phyloP scores from a whole-genome alignment of 2,797 vertebrate genomes.

The Novumbra hubbsi region DNA sequence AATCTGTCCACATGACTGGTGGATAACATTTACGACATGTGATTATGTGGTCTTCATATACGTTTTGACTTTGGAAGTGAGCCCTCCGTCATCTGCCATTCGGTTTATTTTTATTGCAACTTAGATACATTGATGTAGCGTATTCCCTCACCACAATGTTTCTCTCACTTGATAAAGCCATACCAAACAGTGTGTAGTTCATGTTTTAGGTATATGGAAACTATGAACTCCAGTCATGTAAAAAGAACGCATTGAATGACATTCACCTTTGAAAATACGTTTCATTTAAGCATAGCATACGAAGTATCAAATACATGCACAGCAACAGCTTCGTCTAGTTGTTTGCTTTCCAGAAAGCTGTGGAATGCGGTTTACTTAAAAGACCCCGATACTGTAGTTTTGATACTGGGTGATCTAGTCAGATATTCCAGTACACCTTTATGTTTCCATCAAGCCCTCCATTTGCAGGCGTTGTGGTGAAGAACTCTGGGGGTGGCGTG shows the following conservation, averaged over 20 bases:
- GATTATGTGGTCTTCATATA: too few species aligned
- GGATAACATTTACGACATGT: background rate
- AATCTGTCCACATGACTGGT: background rate
- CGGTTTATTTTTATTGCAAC: background rate
- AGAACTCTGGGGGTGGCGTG: background rate
- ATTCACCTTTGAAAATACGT: background rate
- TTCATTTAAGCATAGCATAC: background rate
- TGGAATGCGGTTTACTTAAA: background rate
- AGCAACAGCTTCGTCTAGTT: too few species aligned
- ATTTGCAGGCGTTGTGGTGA: background rate
- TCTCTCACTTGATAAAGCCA: background rate
- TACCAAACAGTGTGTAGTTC: background rate
- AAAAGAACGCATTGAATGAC: background rate
- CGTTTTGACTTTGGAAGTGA: background rate
- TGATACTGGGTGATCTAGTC: background rate
- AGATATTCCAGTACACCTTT: background rate
- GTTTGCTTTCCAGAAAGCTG: slow-evolving; percentile 7
- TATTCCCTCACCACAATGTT: background rate
- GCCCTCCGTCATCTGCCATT: background rate
- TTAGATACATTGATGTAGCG: background rate
- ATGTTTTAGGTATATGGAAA: background rate
- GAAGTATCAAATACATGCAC: background rate
- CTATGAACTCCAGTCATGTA: background rate
- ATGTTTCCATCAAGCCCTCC: background rate
- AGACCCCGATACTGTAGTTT: background rate